Evolutionary conservation across 23 tunicate species (phyloP).

Genomic region (Styela clava): DNA sequence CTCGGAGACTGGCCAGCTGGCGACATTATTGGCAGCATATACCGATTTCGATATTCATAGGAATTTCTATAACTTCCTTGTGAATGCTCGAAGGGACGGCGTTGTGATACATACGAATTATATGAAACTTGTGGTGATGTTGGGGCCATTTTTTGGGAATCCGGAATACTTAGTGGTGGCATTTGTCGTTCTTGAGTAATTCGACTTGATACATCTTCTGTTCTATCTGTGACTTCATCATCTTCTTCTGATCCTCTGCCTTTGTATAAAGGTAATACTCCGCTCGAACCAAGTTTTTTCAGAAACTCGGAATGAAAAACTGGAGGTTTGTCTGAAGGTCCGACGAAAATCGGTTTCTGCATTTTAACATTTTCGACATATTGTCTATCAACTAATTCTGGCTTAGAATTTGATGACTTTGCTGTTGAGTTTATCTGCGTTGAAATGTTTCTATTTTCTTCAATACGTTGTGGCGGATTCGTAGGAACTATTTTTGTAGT

Average conservation of each 20-base stretch:
- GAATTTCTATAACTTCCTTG: not conserved
- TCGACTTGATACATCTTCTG: not conserved
- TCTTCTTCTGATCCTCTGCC: not conserved
- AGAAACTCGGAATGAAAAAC: slow-evolving; percentile 1
- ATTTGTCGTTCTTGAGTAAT: not conserved
- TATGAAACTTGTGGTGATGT: not conserved
- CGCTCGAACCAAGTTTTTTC: not conserved
- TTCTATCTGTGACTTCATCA: not conserved
- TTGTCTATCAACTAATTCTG: not conserved
- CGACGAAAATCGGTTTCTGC: not conserved
- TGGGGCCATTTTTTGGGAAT: not conserved
- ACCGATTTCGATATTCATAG: not conserved
- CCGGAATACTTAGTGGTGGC: not conserved
- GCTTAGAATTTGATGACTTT: too few relatives aligned
- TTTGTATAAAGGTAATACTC: not conserved
- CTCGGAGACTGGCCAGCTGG: not conserved
- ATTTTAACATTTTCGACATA: not conserved
- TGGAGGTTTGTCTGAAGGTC: slow-evolving; percentile 6
- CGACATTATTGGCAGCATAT: not conserved
- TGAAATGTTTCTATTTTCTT: too few relatives aligned
- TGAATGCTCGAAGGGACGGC: too few relatives aligned
- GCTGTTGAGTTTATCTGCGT: too few relatives aligned
- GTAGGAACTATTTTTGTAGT: not conserved
- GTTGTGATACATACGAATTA: not conserved
- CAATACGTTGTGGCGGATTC: not conserved